Conservation (phyloP, 2,888 invertebrate species). For the Choristoneura rosaceana region DNA sequence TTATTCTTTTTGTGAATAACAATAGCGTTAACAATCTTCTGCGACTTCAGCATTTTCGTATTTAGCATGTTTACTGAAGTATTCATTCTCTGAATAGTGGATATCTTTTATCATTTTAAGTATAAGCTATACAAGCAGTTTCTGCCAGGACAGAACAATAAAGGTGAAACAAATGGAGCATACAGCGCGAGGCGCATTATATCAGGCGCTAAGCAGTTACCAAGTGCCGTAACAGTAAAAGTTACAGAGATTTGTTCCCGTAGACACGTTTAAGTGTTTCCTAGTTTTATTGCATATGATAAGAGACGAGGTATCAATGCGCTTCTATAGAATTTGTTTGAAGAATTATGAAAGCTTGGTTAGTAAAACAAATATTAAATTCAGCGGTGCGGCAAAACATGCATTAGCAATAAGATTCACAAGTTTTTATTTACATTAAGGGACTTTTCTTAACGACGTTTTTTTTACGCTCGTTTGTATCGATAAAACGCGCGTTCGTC, state of each 20-base stretch:
- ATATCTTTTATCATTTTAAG: background rate
- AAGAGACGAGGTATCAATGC: conserved; percentile 4
- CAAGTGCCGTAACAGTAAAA: conserved; percentile 25
- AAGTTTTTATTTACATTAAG: too few species aligned
- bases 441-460: too few species aligned
- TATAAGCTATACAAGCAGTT: conserved; percentile 2
- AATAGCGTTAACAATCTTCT: too few species aligned
- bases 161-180: conserved; percentile 32
- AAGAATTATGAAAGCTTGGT: background rate
- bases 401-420: too few species aligned
- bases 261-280: conserved; percentile 29
- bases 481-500: too few species aligned
- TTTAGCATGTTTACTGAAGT: background rate
- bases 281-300: conserved; percentile 17
- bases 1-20: too few species aligned
- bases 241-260: conserved; percentile 23
- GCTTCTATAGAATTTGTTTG: background rate
- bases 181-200: conserved; percentile 18
- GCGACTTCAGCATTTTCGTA: too few species aligned
- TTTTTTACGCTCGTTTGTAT: too few species aligned
- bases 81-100: background rate
- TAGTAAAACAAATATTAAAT: background rate
- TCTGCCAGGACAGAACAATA: conserved; percentile 29
- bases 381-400: too few species aligned
- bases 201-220: conserved; percentile 32